Conservation (phyloP, 2,797 vertebrate species). For the Pangasius sanitwongsei region DNA sequence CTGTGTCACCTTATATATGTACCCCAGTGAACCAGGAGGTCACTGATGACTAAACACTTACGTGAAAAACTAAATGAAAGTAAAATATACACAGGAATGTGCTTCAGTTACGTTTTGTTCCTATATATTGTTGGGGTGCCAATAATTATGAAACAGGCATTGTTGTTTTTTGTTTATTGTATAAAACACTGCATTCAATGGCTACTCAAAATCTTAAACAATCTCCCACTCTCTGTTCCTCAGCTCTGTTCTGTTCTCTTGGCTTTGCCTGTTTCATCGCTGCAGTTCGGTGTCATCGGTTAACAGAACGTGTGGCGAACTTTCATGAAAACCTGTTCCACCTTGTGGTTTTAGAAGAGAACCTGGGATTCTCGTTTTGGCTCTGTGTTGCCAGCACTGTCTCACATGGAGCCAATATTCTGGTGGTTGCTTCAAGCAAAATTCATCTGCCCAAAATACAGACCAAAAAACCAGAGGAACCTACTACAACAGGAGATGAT, state of each 20-base stretch:
- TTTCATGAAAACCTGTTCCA: constrained; percentile 85
- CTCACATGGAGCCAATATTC: constrained; percentile 82
- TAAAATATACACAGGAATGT: neutral
- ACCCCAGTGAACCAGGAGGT: neutral
- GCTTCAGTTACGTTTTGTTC: neutral
- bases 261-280: constrained; percentile 51
- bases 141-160: neutral
- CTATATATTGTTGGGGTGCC: neutral
- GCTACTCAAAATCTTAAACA: neutral
- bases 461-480: constrained; percentile 88
- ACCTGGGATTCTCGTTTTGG: constrained; percentile 89
- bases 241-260: constrained; percentile 53
- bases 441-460: constrained; percentile 87
- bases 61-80: neutral
- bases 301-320: constrained; percentile 90
- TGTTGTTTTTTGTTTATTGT: neutral
- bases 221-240: neutral
- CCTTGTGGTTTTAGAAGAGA: constrained; percentile 84
- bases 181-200: neutral
- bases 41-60: neutral
- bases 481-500: constrained; percentile 85
- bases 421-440: constrained; percentile 84
- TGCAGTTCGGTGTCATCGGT: constrained; percentile 50
- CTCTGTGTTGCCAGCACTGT: constrained; percentile 85
- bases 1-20: neutral